Evolutionary conservation across 1,140 invertebrate genomes (phyloP).

Genomic region (Drosophila albomicans): DNA sequence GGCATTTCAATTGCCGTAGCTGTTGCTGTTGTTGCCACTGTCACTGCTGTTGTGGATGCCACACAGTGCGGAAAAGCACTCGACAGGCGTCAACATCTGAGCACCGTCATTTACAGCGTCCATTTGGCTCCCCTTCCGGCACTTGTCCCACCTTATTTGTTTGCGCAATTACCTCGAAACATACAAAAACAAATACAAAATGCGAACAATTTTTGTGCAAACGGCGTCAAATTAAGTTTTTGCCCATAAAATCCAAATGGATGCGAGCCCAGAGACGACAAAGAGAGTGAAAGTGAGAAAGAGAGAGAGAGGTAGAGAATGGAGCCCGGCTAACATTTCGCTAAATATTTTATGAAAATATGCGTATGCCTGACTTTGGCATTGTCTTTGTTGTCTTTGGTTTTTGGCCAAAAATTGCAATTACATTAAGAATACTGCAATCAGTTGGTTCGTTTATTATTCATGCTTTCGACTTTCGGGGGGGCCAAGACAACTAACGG

Average conservation of each 20-base stretch:
- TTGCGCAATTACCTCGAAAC: conserved; percentile 70
- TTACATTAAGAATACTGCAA: conserved; percentile 67
- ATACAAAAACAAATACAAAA: conserved; percentile 48
- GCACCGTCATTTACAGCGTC: conserved; percentile 32
- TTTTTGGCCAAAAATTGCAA: conserved; percentile 61
- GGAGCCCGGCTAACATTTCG: conserved; percentile 62
- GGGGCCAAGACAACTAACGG: neutral
- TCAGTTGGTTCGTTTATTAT: conserved; percentile 64
- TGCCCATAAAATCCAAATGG: conserved; percentile 70
- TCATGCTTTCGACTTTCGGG: conserved; percentile 51
- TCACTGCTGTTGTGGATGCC: conserved; percentile 38
- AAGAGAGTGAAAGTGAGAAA: neutral
- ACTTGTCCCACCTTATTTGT: conserved; percentile 24
- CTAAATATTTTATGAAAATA: conserved; percentile 82
- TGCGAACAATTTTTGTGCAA: conserved; percentile 64
- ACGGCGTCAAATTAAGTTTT: conserved; percentile 78
- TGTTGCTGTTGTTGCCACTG: conserved; percentile 43
- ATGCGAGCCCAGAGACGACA: conserved; percentile 28
- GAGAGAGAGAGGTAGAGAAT: neutral
- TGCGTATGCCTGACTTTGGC: conserved; percentile 49
- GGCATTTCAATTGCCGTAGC: neutral
- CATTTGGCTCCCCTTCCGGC: conserved; percentile 13
- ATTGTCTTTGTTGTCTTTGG: conserved; percentile 21
- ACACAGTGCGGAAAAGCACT: conserved; percentile 55
- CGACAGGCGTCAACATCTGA: conserved; percentile 34